Evolutionary conservation across 2,113 vertebrate species (phyloP).

Genomic region (Alosa alosa): DNA sequence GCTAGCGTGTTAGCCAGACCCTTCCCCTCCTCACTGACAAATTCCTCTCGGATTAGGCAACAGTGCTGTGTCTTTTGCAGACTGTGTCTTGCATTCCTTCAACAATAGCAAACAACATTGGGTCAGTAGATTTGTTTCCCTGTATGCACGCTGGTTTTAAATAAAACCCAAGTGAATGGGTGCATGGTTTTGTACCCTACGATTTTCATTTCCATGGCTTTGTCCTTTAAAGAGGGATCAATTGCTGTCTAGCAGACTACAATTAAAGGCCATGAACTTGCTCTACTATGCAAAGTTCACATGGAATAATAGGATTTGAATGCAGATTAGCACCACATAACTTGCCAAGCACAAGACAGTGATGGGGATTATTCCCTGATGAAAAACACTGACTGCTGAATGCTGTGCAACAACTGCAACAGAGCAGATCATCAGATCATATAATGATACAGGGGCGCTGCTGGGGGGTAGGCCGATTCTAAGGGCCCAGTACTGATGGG

Average conservation of each 20-base stretch:
- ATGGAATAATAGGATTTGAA: background rate
- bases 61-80: constrained; percentile 59
- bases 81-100: constrained; percentile 63
- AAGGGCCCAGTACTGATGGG: too few relatives aligned
- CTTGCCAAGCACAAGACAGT: background rate
- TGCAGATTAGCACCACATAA: background rate
- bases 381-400: background rate
- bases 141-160: constrained; percentile 41
- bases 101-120: constrained; percentile 61
- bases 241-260: background rate
- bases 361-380: background rate
- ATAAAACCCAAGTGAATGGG: constrained; percentile 42
- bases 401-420: background rate
- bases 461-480: too few relatives aligned
- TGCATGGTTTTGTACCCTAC: background rate
- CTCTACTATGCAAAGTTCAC: background rate
- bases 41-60: constrained; percentile 71
- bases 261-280: background rate
- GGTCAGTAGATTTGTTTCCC: constrained; percentile 42
- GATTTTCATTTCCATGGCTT: background rate
- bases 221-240: background rate
- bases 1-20: constrained; percentile 58
- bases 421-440: constrained; percentile 3
- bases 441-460: too few relatives aligned
- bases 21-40: constrained; percentile 60